Base-by-base conservation (phyloP, 2,113 vertebrate genomes). In the Thryonomys swinderianus region DNA sequence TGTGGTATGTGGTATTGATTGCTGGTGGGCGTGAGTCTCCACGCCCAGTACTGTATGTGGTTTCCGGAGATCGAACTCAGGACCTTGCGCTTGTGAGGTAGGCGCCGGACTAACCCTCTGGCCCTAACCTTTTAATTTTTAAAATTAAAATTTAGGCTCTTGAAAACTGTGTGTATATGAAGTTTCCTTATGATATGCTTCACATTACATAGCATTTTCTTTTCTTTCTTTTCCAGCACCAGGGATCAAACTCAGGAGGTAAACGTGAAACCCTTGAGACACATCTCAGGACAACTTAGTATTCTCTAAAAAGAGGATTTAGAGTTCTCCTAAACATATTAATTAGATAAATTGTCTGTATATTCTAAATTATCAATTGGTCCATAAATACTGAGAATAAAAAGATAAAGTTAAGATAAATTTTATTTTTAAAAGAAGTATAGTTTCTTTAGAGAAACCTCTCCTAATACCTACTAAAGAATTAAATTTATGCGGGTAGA, bases 61-160 rank as follows among this genome's bases (percentile, higher is more conserved):
- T 51, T 51, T 7, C 48, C 48, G 6, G 10, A 10, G 48, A 51
- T 51, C 48, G 48, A 51, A 51, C 48, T 10, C 48, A 10, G 48
- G n/a, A 10, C 48, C 48, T 10, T 51, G 48, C 48, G 48, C 48
- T 51, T 51, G 48, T 51, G 48, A 51, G 48, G n/a, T n/a, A n/a
- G n/a, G n/a, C n/a, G n/a, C n/a, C n/a, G n/a, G n/a, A n/a, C n/a
- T n/a, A n/a, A n/a, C n/a, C n/a, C n/a, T n/a, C n/a, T n/a, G n/a
- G n/a, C n/a, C n/a, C n/a, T 42, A 8, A 82, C 78, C 6, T 94
- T 85, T 78, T 27, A 32, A 51, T 92, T 94, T 90, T 92, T 95
- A 23, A 92, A 69, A 48, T 83, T 69, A 21, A 88, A 13, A 74
- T 78, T 84, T 48, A 71, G 48, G 4, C 7, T 61, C 67, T 86